A percentile compares a stretch with the other conserved stretches of the same genome.
Conservation (phyloP, 1,140 invertebrate species). For the Lepidostoma basale region DNA sequence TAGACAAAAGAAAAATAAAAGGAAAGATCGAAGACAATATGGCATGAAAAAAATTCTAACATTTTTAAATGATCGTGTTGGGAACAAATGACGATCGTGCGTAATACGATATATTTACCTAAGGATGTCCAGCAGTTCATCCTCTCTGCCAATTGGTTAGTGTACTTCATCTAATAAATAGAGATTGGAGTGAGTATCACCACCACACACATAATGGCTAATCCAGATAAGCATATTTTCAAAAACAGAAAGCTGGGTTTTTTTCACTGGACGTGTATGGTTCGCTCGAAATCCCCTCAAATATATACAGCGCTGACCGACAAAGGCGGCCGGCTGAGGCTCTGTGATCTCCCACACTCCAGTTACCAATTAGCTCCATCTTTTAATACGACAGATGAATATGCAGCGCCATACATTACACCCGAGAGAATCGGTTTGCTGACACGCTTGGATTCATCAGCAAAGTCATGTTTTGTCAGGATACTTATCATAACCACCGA, state of each 20-base stretch:
- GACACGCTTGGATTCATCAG: no score
- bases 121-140: no score
- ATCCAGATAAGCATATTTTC: slow-evolving; percentile 19
- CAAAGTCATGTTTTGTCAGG: not conserved
- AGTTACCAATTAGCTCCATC: slow-evolving; percentile 25
- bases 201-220: not conserved
- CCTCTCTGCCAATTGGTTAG: no score
- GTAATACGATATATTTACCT: no score
- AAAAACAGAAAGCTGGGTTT: slow-evolving; percentile 24
- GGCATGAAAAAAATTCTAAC: not conserved
- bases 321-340: slow-evolving; percentile 3
- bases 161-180: not conserved
- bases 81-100: no score
- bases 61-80: not conserved
- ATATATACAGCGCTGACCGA: slow-evolving; percentile 26
- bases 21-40: no score
- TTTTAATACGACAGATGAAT: slow-evolving; percentile 23
- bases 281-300: slow-evolving; percentile 21
- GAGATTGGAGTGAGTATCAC: not conserved
- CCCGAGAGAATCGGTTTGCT: not conserved
- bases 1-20: no score
- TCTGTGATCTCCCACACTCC: slow-evolving; percentile 25
- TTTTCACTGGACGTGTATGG: not conserved
- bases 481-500: not conserved
- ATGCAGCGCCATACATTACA: not conserved